Evolutionary conservation across 2,797 vertebrate genomes (phyloP), one percentile per base, ranked within the genome.

Genomic region (Tenualosa ilisha): DNA sequence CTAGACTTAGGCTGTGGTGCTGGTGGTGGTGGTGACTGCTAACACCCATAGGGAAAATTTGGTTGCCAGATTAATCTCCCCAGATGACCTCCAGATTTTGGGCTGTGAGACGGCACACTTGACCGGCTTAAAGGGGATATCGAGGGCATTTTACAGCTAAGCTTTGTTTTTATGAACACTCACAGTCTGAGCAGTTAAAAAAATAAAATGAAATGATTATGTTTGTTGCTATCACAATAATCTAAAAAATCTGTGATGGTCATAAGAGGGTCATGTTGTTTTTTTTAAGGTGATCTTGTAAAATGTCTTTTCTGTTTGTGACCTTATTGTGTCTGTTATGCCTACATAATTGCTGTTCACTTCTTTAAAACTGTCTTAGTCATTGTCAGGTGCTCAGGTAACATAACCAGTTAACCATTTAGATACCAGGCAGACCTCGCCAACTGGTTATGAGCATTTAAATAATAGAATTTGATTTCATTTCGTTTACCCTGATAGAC

Each of bases 51-150:
- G 72, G 17, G 6, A 22, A 17, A 56, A 56, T 56, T 79, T 79
- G 22, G n/a, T 43, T 46, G 72, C 6, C 37, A 46, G 37, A 79
- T 79, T 46, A 79, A 43, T 79, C 72, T 43, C 40, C 17, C 15
- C 20, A n/a, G 54, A 61, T 72, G 56, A 63, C 82, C 40, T 61
- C 54, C 46, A 81, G 59, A 49, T 79, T 81, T 86, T 81, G 26
- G 79, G 49, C n/a, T 79, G 61, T 53, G 81, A 84, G 83, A 82
- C n/a, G 26, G 49, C 37, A 24, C 31, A 26, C 8, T 79, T 82
- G 79, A 84, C 81, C n/a, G 81, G 61, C 59, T 82, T 84, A 86
- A 56, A 20, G 79, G 56, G 40, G 72, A 54, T 49, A 24, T 63
- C 24, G 1, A 26, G 56, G 59, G 37, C 72, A 79, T 79, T 79